A percentile compares a stretch with the other conserved stretches of the same genome.
phyloP scores from a whole-genome alignment of 2,888 invertebrate genomes.

The Lottia scabra region DNA sequence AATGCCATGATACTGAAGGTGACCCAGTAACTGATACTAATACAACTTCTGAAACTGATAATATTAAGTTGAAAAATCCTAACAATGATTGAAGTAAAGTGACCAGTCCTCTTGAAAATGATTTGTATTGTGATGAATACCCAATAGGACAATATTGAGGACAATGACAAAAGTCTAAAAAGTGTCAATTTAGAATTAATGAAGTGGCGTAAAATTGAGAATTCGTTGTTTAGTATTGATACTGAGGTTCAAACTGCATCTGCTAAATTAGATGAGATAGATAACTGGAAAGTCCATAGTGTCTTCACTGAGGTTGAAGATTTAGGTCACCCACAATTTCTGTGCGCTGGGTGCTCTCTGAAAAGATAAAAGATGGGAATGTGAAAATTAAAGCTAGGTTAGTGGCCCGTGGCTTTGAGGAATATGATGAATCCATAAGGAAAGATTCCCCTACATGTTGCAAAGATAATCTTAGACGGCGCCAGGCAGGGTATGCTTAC shows the following conservation, averaged over 20 bases:
- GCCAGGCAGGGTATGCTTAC: too few relatives aligned
- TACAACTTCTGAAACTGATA: conserved; percentile 8
- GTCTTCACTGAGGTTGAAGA: neutral
- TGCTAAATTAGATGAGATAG: neutral
- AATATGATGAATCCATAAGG: neutral
- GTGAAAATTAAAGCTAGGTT: neutral
- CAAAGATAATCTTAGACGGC: neutral
- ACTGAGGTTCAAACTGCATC: too few relatives aligned
- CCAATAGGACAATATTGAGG: conserved; percentile 23
- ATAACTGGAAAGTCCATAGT: neutral
- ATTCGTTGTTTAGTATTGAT: neutral
- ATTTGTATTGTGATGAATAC: too few relatives aligned
- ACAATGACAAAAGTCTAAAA: neutral
- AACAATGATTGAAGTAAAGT: too few relatives aligned
- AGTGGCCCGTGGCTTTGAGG: neutral
- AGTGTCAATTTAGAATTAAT: neutral
- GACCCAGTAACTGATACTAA: neutral
- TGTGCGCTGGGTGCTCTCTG: neutral
- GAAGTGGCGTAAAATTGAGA: neutral
- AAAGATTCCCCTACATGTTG: neutral
- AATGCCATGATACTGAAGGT: conserved; percentile 16
- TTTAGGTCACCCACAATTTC: neutral
- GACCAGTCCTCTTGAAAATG: too few relatives aligned
- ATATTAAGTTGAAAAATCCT: too few relatives aligned
- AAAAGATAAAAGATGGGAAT: neutral